phyloP scores from a whole-genome alignment of 2,797 vertebrate species.

The Pseudochirops corinnae region DNA sequence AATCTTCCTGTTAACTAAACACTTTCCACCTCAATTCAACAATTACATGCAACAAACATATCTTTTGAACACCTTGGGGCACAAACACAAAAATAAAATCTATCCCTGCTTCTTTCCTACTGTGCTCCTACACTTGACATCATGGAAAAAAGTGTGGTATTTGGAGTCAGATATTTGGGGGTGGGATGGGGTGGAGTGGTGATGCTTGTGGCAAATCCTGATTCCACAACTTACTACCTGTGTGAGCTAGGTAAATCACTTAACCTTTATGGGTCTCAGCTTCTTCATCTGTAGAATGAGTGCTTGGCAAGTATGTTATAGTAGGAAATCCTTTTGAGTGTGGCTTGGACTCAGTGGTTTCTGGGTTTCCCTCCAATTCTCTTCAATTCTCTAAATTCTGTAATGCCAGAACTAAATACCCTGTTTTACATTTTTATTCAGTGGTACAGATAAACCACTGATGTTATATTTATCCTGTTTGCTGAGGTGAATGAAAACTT shows the following conservation, averaged over 20 bases:
- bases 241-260: not conserved
- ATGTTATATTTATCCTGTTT: not conserved
- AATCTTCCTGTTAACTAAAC: constrained; percentile 31
- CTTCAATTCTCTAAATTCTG: not conserved
- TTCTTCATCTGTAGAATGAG: not conserved
- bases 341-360: not conserved
- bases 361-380: not conserved
- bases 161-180: not conserved
- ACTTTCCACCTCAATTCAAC: not conserved
- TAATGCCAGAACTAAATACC: not conserved
- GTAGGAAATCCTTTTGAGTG: not conserved
- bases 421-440: not conserved
- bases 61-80: not conserved
- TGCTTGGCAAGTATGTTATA: not conserved
- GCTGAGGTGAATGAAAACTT: not conserved
- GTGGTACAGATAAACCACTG: not conserved
- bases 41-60: not conserved
- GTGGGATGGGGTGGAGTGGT: too few relatives aligned
- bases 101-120: not conserved
- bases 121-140: not conserved
- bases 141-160: not conserved
- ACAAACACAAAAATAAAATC: not conserved
- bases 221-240: not conserved
- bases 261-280: not conserved
- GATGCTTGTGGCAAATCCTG: not conserved